These are phyloP conservation scores for Lucilia cuprina DNA, from an alignment of 1,140 invertebrate species.

Conservation along the genomic window DNA sequence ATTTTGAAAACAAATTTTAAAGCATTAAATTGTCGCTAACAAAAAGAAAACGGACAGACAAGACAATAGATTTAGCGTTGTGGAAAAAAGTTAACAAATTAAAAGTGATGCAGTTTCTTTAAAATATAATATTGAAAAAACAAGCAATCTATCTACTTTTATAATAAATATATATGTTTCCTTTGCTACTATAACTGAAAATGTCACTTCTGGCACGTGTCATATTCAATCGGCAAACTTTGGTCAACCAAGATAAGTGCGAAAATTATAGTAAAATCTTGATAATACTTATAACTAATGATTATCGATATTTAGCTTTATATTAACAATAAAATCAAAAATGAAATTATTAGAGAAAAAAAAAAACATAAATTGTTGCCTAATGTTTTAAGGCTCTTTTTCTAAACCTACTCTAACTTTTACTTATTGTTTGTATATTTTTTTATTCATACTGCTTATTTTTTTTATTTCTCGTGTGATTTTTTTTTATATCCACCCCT, in stretches of 20 bases:
- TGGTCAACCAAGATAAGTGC: conserved; percentile 26
- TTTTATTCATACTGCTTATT: not conserved
- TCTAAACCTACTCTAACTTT: not conserved
- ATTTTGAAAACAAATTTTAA: not conserved
- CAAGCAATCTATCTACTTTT: not conserved
- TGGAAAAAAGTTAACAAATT: conserved; percentile 8
- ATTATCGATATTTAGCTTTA: conserved; percentile 20
- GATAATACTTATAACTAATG: not conserved
- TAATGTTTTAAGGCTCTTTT: not conserved
- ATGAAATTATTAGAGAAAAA: not conserved
- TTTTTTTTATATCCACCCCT: conserved; percentile 21
- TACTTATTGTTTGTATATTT: not conserved
- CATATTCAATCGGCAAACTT: not conserved
- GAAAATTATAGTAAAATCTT: not conserved
- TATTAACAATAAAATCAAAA: not conserved
- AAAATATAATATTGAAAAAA: not conserved
- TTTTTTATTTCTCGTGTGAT: not conserved
- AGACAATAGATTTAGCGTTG: not conserved
- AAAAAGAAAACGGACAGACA: not conserved
- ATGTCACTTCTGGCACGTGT: not conserved
- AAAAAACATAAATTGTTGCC: not conserved
- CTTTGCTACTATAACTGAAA: not conserved
- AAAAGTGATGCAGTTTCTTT: not conserved
- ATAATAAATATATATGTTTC: not conserved
- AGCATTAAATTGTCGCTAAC: not conserved